Evolutionary conservation across 1,140 invertebrate species (phyloP), one percentile per base, ranked within the genome.

Genomic region (Dreissena rostriformis): DNA sequence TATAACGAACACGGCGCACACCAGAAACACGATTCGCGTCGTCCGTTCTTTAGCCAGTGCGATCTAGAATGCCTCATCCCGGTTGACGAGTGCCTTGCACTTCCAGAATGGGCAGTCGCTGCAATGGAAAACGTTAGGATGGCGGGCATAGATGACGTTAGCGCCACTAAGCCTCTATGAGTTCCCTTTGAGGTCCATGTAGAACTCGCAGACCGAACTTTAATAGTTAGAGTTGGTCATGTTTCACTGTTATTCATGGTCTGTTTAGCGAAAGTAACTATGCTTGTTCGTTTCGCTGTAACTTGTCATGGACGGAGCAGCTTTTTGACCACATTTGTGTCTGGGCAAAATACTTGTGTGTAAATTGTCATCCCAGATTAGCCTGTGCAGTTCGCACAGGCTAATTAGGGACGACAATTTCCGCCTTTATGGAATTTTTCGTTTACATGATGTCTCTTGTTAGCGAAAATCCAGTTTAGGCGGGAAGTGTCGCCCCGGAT

Each of bases 11-110:
- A 77, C 29, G 0, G 29, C 17, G 24, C 74, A 77, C 14, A 77
- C 63, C 2, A 77, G 19, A 51, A 77, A 77, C 15, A 63, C 14
- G 15, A 77, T 77, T 22, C 67, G 26, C 24, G 74, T 77, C 8
- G 49, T 77, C 61, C 76, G 5, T 28, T 17, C 29, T 14, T 76
- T 61, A 28, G n/a, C 28, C 57, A 24, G 5, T 15, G 52, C 8
- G 26, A 6, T 29, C 63, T 61, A 10, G 15, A 49, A 2, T 51
- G 12, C 28, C 28, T 8, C 15, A 22, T 11, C n/a, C 4, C 28
- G 11, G 8, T 5, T 22, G 17, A 19, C 17, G 5, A 11, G 2
- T 15, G 15, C n/a, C 22, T 12, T 15, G 15, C 28, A 53, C 12
- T 11, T 1, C 28, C 53, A 39, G 17, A 17, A 22, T 5, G 6